phyloP scores from a whole-genome alignment of 2,113 vertebrate species.

The Lagopus muta region DNA sequence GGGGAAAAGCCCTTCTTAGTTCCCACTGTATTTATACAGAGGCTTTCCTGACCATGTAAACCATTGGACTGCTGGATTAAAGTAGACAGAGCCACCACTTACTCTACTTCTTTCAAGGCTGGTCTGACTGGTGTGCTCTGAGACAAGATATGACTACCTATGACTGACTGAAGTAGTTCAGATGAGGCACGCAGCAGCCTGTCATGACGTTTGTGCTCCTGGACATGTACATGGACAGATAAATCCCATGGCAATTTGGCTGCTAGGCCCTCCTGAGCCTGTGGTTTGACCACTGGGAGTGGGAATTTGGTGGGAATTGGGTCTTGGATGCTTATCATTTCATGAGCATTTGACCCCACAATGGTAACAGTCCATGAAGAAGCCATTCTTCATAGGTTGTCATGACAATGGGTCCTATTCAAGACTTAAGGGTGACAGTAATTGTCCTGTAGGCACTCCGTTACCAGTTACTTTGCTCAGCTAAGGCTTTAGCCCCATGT shows the following conservation, averaged over 20 bases:
- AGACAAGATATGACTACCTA: background rate
- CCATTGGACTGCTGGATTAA: background rate
- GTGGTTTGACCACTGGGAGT: background rate
- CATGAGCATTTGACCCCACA: background rate
- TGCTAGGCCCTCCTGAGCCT: background rate
- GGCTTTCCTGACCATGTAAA: background rate
- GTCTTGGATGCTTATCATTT: background rate
- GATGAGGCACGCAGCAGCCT: background rate
- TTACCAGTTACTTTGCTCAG: background rate
- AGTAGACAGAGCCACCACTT: background rate
- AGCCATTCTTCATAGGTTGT: rapidly evolving
- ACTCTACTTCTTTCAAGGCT: background rate
- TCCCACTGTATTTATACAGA: background rate
- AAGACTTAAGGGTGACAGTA: background rate
- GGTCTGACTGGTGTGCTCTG: background rate
- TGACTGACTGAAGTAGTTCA: background rate
- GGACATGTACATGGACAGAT: background rate
- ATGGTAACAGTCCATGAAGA: background rate
- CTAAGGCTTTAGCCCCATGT: background rate
- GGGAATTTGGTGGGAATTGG: background rate
- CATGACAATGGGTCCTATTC: background rate
- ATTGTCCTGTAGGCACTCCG: background rate
- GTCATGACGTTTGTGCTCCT: background rate
- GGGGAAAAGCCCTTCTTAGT: background rate
- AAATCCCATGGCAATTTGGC: background rate